These are phyloP conservation scores for Clarias laeviceps DNA, from an alignment of 2,797 vertebrate species.

Conservation along the genomic window DNA sequence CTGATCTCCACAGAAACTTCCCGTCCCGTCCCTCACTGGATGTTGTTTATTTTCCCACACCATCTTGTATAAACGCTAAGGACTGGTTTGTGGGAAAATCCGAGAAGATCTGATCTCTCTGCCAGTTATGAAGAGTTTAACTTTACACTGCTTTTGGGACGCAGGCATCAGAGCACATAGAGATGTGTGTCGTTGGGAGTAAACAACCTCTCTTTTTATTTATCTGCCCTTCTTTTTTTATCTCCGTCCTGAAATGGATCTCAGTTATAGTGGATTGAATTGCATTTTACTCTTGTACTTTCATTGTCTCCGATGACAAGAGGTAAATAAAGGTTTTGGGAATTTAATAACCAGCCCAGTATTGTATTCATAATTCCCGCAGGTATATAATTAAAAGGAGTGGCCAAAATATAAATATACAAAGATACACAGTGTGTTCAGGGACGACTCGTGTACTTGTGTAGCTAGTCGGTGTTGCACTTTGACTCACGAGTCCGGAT, in stretches of 20 bases:
- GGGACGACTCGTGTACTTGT: neutral
- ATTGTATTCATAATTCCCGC: neutral
- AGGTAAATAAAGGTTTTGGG: slow-evolving; percentile 10
- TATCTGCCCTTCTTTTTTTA: neutral
- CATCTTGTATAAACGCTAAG: neutral
- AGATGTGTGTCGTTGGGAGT: neutral
- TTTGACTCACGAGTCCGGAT: neutral
- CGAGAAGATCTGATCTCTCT: neutral
- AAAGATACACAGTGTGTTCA: neutral
- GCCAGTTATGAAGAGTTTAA: neutral
- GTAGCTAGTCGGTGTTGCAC: neutral
- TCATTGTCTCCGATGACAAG: slow-evolving; percentile 9
- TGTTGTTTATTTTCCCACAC: neutral
- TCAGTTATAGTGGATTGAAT: slow-evolving; percentile 2
- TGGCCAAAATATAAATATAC: neutral
- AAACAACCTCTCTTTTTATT: neutral
- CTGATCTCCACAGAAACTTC: neutral
- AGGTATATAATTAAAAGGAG: neutral
- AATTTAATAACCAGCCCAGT: slow-evolving; percentile 1
- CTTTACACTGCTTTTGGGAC: neutral
- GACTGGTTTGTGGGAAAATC: neutral
- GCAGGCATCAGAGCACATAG: neutral
- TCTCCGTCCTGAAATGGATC: neutral
- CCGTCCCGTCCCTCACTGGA: neutral
- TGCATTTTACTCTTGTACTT: slow-evolving; percentile 1